phyloP scores from a whole-genome alignment of 2,888 invertebrate genomes.

The Herminia tarsipennalis region DNA sequence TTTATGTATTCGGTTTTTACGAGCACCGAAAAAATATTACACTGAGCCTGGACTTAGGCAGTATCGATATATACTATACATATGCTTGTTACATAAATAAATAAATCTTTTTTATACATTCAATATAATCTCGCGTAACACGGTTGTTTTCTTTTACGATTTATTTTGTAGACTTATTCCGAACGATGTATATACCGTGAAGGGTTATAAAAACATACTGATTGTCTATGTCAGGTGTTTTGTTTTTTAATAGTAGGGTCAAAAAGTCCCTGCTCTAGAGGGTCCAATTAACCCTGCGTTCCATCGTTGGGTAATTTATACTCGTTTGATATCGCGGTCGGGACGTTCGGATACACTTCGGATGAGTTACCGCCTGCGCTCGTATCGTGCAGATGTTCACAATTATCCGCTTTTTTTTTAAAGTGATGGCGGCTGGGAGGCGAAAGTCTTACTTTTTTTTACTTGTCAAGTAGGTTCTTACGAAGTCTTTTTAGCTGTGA shows the following conservation, averaged over 20 bases:
- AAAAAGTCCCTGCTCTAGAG: slow-evolving; percentile 14
- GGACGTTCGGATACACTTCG: slow-evolving; percentile 23
- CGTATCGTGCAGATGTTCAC: slow-evolving; percentile 70
- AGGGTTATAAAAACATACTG: slow-evolving; percentile 1
- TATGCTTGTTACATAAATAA: slow-evolving; percentile 2
- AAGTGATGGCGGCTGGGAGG: slow-evolving; percentile 45
- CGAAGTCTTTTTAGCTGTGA: slow-evolving; percentile 16
- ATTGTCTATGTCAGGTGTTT: slow-evolving; percentile 1
- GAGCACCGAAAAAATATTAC: slow-evolving; percentile 22
- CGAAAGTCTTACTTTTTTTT: slow-evolving; percentile 51
- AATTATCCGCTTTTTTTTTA: slow-evolving; percentile 62
- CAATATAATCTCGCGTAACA: slow-evolving; percentile 23
- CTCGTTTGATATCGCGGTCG: slow-evolving; percentile 45
- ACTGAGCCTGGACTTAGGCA: slow-evolving; percentile 11
- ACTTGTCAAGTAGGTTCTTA: slow-evolving; percentile 41
- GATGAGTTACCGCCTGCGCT: slow-evolving; percentile 53
- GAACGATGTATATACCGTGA: slow-evolving; percentile 13
- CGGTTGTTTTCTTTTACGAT: slow-evolving; percentile 29
- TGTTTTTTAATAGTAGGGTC: slow-evolving; percentile 18
- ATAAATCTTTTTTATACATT: slow-evolving; percentile 33
- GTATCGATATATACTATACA: slow-evolving; percentile 27
- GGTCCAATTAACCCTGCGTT: slow-evolving; percentile 41
- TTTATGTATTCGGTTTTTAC: slow-evolving; percentile 15
- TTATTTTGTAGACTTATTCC: slow-evolving; percentile 26
- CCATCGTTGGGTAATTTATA: slow-evolving; percentile 56